A percentile compares a stretch with the other conserved stretches of the same genome.
Evolutionary conservation across 2,888 invertebrate genomes (phyloP).

Genomic region (Timema podura): DNA sequence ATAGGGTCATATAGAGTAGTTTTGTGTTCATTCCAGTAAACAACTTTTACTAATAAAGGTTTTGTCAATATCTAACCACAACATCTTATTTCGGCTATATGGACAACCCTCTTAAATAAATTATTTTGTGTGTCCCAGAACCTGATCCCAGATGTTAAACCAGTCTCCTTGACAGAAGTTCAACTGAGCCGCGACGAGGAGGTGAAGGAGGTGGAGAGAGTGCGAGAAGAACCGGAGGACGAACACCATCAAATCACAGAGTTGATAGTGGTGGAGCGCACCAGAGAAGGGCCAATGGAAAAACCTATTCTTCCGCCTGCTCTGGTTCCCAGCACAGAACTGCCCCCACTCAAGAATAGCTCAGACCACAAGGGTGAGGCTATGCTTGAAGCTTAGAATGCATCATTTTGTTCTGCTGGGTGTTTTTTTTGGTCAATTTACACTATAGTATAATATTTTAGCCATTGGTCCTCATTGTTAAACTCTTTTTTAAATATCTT

Average conservation of each 20-base stretch:
- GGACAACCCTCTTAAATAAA: background rate
- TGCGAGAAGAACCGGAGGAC: slow-evolving; percentile 30
- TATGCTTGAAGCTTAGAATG: background rate
- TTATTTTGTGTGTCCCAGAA: slow-evolving; percentile 37
- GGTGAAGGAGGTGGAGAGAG: slow-evolving; percentile 44
- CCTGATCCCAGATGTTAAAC: slow-evolving; percentile 48
- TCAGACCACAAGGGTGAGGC: background rate
- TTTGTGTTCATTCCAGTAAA: background rate
- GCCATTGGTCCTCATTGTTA: background rate
- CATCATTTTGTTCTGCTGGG: background rate
- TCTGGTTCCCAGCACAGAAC: background rate
- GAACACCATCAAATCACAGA: slow-evolving; percentile 31
- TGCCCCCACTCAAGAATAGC: background rate
- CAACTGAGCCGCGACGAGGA: slow-evolving; percentile 46
- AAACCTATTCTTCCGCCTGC: slow-evolving; percentile 10
- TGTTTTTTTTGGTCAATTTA: too few species aligned
- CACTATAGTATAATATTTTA: background rate
- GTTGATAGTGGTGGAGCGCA: slow-evolving; percentile 23
- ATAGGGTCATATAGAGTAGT: too few species aligned
- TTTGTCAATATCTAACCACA: background rate
- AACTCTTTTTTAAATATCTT: background rate
- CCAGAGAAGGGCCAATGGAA: slow-evolving; percentile 16
- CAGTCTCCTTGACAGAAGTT: slow-evolving; percentile 46
- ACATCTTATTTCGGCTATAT: background rate
- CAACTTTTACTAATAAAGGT: background rate